Conservation (phyloP, 2,113 vertebrate species). For the Chrysochloris asiatica region DNA sequence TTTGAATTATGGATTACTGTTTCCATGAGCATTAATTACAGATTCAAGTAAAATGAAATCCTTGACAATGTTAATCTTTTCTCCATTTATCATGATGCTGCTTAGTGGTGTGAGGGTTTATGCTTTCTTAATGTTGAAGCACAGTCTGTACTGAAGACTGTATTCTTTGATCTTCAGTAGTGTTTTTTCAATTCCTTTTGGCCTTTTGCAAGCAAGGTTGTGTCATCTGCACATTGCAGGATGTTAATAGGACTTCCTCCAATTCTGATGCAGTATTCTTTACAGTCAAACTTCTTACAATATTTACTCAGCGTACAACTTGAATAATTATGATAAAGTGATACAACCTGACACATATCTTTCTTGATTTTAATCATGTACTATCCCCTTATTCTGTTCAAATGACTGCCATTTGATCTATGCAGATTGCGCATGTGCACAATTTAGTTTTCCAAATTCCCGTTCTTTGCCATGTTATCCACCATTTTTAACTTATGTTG, state of each 20-base stretch:
- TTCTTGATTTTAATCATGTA: background rate
- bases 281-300: background rate
- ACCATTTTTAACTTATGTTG: background rate
- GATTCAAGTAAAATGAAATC: background rate
- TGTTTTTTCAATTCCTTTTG: background rate
- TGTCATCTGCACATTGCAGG: background rate
- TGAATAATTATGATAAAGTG: background rate
- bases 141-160: background rate
- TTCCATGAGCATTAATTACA: background rate
- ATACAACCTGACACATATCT: background rate
- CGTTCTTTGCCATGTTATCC: no score
- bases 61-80: no score
- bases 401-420: background rate
- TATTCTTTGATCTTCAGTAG: background rate
- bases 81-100: background rate
- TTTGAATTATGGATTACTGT: no score
- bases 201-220: background rate
- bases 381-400: background rate
- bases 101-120: background rate
- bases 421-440: background rate
- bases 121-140: background rate
- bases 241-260: background rate
- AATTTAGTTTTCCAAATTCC: background rate
- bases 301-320: background rate
- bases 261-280: background rate